These are phyloP conservation scores for Hesperia comma DNA, from an alignment of 2,888 invertebrate genomes.

Conservation along the genomic window DNA sequence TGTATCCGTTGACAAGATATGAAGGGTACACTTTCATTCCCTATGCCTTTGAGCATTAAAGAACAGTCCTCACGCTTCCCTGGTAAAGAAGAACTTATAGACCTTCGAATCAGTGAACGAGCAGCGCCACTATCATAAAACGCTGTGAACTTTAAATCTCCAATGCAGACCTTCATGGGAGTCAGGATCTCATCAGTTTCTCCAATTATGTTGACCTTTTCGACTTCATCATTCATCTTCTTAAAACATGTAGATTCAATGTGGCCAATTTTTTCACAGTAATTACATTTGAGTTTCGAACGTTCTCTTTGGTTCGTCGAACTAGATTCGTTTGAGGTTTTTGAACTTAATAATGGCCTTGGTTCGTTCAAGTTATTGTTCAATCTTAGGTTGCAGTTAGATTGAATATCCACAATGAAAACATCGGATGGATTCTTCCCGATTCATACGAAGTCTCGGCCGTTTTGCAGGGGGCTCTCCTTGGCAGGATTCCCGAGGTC, in stretches of 20 bases:
- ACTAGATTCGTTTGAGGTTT: background rate
- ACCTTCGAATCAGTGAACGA: constrained; percentile 38
- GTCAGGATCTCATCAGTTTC: constrained; percentile 10
- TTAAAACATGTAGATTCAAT: constrained; percentile 17
- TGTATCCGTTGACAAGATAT: constrained; percentile 9
- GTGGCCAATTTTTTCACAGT: too few relatives aligned
- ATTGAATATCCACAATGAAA: constrained; percentile 9
- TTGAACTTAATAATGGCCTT: too few relatives aligned
- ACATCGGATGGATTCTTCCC: constrained; percentile 1
- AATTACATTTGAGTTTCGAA: too few relatives aligned
- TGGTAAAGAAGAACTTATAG: constrained; percentile 39
- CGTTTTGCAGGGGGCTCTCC: constrained; percentile 12
- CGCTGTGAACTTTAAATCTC: background rate
- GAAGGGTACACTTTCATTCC: constrained; percentile 6
- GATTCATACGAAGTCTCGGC: background rate
- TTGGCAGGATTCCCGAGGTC: background rate
- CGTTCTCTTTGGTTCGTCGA: constrained; percentile 9
- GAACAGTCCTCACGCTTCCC: constrained; percentile 24
- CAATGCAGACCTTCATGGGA: constrained; percentile 4
- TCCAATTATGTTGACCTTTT: constrained; percentile 5
- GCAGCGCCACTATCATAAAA: constrained; percentile 15
- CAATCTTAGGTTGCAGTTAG: background rate
- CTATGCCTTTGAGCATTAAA: constrained; percentile 12
- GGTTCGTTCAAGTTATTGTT: too few relatives aligned
- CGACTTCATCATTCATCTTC: too few relatives aligned